Base-by-base conservation (phyloP, 2,888 invertebrate species). In the Pristionchus japonicus region DNA sequence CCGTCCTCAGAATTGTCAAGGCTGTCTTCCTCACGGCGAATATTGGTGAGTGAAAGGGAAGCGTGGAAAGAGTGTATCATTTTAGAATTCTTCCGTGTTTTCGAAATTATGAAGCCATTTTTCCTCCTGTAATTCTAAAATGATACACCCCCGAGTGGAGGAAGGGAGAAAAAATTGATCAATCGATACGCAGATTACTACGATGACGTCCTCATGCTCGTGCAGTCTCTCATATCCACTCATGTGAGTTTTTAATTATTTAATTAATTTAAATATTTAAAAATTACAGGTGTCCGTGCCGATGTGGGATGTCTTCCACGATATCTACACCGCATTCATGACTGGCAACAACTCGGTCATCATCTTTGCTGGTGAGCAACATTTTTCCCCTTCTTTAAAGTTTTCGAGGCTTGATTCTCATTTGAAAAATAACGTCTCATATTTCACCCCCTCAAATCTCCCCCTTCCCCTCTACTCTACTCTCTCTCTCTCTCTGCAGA, bases 211-310 rank as follows among this genome's bases (percentile, higher is more conserved):
- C 96, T 99, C 94, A 97, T 97, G 0, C 95, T 99, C 89, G 96
- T 99, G 23, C 97, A 97, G 95, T 98, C 97, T 94, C 95, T 99
- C 92, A 98, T 98, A 2, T 96, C 97, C 83, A 97, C 97, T 94
- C 96, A 96, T 87, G 97, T 77, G 27, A 3, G 43, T 93, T 97
- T n/a, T n/a, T n/a, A 98, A 0, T 96, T 96, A 61, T 97, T 97
- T 94, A 97, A 99, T 97, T 99, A 99, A 99, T 97, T 97, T 95
- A 97, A 98, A 88, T 96, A 98, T 90, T 97, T 15, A 9, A 74
- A 6, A 23, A 34, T 74, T 20, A 47, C 96, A 96, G 87, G 97
- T 89, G 27, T 89, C 88, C 57, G 90, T 89, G n/a, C 74, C 87
- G 31, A 84, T 90, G 40, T 98, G 97, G 87, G 95, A 96, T 95